Base-by-base conservation (phyloP, 1,140 invertebrate genomes). In the Brachionus paranguensis region DNA sequence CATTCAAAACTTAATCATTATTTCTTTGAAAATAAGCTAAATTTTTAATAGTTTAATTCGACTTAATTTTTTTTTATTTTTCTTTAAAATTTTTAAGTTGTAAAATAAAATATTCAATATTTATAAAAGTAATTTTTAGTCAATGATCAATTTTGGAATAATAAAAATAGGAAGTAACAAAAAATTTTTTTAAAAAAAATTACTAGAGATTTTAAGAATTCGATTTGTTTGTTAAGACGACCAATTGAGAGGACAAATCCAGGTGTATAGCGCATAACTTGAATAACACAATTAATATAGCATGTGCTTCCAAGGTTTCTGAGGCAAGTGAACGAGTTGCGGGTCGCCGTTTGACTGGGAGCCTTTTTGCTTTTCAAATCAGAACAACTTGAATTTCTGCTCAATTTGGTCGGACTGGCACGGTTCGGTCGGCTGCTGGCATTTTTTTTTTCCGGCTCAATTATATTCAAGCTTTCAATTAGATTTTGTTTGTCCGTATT, bases 231-330 rank as follows among this genome's bases (percentile, higher is more conserved):
- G 64, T 68, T 68, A n/a, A 81, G 33, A 27, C 64, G 33, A 81
- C 33, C 37, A 43, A 81, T 81, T 45, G 78, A 81, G 37, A 43
- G 37, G 33, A 60, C 53, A 81, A 81, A 81, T 14, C 64, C 78
- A 17, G 78, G 78, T 37, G 78, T 81, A 68, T 81, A 81, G 27
- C 78, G 55, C 78, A 81, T 81, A 0, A 81, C 78, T 81, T 81
- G 78, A 37, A 81, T 81, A 11, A 81, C 64, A n/a, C 78, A 81
- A 81, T 81, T 81, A 27, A 68, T 81, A 17, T 81, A 81, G 11
- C 78, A 81, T 45, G 78, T 81, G 29, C 78, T 81, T 5, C 78
- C 78, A 20, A 81, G 43, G 27, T 81, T 81, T 81, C 78, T 81
- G n/a, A 81, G 43, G 29, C 78, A 81, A 37, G 78, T 47, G 27